Base-by-base conservation (phyloP, 2,797 vertebrate genomes). In the Eulemur rubriventer region DNA sequence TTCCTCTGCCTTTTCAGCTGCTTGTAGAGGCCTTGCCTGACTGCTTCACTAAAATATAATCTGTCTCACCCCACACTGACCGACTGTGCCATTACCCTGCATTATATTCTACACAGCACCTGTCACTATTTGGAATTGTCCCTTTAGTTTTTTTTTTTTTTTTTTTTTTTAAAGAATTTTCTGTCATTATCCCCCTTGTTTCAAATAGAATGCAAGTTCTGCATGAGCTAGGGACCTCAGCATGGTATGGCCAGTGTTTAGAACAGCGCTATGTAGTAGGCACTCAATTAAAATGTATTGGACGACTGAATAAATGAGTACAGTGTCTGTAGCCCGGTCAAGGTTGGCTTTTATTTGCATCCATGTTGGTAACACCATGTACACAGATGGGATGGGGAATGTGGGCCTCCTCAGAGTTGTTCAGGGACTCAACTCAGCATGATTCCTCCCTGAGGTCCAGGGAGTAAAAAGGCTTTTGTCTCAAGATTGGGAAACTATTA, bases 381-480 rank as follows among this genome's bases (percentile, higher is more conserved):
- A 73, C 12, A 30, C 22, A 89, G 48, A 30, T 26, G 24, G 52
- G 22, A 16, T 5, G 28, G 43, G 4, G 6, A 81, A 30, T 48
- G 24, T n/a, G 65, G 57, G 4, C 41, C 41, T 57, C 30, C 3
- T 38, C 30, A 73, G 38, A 3, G 14, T 78, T 48, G n/a, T 61
- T 55, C 63, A 4, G 1, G n/a, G 20, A 4, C 50, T 83, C 26
- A 43, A 46, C 57, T 95, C n/a, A 57, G 4, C 52, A n/a, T 41
- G 72, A 75, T 72, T 93, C 46, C 59, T 70, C 24, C 76, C 41
- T 63, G 30, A 57, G 50, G 26, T 30, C 30, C 30, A 16, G 20
- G 55, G 18, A 75, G 24, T 83, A 84, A 94, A 90, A 76, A 72
- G 41, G 2, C 88, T 91, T 96, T 91, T 91, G 33, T 86, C 76